phyloP scores from a whole-genome alignment of 2,797 vertebrate genomes.

The Geotrypetes seraphini region DNA sequence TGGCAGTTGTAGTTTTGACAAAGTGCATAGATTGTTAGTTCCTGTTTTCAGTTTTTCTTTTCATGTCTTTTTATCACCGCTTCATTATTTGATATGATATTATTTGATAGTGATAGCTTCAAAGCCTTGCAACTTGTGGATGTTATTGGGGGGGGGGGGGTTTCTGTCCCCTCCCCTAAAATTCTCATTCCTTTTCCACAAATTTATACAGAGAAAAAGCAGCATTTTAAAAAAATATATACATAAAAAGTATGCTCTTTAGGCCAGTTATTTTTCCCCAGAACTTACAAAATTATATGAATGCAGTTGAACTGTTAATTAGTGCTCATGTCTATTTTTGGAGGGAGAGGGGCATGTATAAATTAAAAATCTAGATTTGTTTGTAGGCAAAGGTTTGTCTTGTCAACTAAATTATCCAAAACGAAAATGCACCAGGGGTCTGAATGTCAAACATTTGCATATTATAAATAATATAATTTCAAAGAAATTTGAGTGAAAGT shows the following conservation, averaged over 20 bases:
- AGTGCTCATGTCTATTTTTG: slow-evolving; percentile 10
- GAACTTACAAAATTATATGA: slow-evolving; percentile 6
- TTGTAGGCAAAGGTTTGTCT: slow-evolving; percentile 23
- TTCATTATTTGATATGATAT: neutral
- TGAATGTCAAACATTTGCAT: slow-evolving; percentile 2
- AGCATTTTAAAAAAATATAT: slow-evolving; percentile 23
- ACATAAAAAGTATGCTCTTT: slow-evolving; percentile 17
- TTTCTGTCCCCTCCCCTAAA: too few relatives aligned
- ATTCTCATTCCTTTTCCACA: slow-evolving; percentile 9
- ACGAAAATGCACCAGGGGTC: neutral
- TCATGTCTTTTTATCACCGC: slow-evolving; percentile 32
- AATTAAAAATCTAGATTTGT: slow-evolving; percentile 3
- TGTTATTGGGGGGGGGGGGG: too few relatives aligned
- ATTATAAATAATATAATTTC: neutral
- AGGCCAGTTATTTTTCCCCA: slow-evolving; percentile 26
- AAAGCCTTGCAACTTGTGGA: slow-evolving; percentile 27
- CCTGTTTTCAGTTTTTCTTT: slow-evolving; percentile 28
- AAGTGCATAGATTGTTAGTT: slow-evolving; percentile 24
- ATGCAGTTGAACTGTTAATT: slow-evolving; percentile 2
- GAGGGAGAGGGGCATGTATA: neutral
- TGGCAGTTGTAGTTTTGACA: slow-evolving; percentile 32
- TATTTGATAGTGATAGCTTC: slow-evolving; percentile 12
- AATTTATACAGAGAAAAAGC: neutral
- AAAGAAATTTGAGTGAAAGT: too few relatives aligned
- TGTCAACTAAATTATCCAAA: slow-evolving; percentile 9